Conservation (phyloP, 2,888 invertebrate genomes). For the Heterodera filipjevi region DNA sequence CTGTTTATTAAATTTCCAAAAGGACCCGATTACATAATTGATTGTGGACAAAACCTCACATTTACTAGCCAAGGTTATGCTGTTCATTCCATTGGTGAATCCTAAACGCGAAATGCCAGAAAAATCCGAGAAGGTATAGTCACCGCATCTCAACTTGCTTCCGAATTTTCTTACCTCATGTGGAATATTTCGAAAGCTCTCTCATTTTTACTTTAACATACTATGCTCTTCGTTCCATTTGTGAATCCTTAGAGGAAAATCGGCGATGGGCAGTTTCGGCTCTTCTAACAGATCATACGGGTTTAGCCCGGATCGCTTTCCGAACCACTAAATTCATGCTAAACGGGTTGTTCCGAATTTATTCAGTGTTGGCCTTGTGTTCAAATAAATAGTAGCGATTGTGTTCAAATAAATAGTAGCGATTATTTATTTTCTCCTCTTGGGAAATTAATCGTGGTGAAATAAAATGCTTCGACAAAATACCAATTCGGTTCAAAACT, state of each 20-base stretch:
- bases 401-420: no score
- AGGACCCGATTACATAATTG: background rate
- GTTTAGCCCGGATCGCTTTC: background rate
- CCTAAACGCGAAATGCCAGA: no score
- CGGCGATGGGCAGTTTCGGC: background rate
- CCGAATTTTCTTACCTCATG: no score
- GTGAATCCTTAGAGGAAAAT: background rate
- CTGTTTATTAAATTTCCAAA: background rate
- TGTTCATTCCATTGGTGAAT: no score
- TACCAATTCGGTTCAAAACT: background rate
- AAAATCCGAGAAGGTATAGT: no score
- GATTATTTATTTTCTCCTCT: background rate
- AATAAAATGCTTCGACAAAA: background rate
- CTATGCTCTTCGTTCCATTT: background rate
- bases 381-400: no score
- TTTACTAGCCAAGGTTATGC: background rate
- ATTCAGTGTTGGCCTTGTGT: background rate
- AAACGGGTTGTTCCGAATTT: background rate
- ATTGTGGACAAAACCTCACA: background rate
- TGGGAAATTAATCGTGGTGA: constrained; percentile 2
- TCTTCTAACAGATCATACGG: background rate
- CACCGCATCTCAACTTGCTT: no score
- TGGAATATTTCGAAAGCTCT: no score
- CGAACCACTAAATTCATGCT: background rate
- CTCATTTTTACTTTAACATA: no score